Conservation (phyloP, 2,113 vertebrate species). For the Gallinago paraguaiae region DNA sequence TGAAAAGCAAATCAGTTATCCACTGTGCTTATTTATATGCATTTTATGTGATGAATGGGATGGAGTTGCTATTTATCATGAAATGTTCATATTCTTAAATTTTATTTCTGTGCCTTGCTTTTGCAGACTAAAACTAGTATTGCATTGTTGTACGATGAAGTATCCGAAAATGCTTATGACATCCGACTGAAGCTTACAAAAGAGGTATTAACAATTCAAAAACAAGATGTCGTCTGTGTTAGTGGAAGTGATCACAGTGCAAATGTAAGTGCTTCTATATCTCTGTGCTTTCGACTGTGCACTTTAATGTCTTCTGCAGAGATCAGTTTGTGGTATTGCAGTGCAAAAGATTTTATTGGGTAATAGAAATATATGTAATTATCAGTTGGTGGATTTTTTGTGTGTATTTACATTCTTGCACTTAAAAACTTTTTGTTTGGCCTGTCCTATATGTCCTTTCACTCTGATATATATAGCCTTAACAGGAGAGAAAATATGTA, state of each 20-base stretch:
- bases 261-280: constrained; percentile 87
- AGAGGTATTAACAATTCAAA: constrained; percentile 90
- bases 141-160: constrained; percentile 84
- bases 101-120: constrained; percentile 18
- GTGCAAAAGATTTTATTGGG: not conserved
- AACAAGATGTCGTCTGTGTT: constrained; percentile 89
- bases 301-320: not conserved
- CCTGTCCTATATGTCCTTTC: not conserved
- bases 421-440: not conserved
- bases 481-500: not conserved
- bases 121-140: constrained; percentile 89
- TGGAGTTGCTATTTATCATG: not conserved
- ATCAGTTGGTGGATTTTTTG: not conserved
- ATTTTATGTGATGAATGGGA: not conserved
- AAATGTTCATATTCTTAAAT: not conserved
- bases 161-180: constrained; percentile 85
- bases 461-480: not conserved
- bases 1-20: not conserved
- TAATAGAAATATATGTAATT: not conserved
- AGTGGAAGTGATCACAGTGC: constrained; percentile 78
- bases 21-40: not conserved
- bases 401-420: not conserved
- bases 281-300: not conserved
- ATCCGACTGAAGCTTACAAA: constrained; percentile 88
- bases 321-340: not conserved